Conservation (phyloP, 2,797 vertebrate species). For the Ctenosaura bakeri region DNA sequence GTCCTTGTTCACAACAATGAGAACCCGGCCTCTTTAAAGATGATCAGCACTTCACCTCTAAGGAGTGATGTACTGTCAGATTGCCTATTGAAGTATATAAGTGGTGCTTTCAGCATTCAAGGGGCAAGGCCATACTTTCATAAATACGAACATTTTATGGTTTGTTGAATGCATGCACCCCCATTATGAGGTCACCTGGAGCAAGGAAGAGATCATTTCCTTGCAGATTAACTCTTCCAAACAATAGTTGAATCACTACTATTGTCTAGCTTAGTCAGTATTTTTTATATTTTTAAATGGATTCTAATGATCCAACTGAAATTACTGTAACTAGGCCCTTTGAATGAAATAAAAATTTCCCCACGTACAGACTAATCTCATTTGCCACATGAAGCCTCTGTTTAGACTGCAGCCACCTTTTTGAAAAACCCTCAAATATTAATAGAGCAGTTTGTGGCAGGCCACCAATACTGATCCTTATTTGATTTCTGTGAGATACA, state of each 20-base stretch:
- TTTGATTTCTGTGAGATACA: background rate
- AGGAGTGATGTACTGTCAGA: conserved; percentile 56
- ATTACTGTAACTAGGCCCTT: background rate
- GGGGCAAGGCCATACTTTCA: conserved; percentile 55
- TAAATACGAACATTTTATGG: conserved; percentile 61
- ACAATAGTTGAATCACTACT: conserved; percentile 25
- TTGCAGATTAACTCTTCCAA: conserved; percentile 17
- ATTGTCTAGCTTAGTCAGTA: conserved; percentile 21
- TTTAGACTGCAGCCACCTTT: conserved; percentile 36
- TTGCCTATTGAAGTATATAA: conserved; percentile 64
- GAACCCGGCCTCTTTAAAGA: conserved; percentile 50
- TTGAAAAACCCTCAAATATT: conserved; percentile 23
- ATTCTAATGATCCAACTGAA: conserved; percentile 27
- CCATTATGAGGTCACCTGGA: conserved; percentile 35
- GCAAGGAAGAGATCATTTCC: background rate
- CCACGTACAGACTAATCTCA: background rate
- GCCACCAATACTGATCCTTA: background rate
- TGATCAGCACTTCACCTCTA: conserved; percentile 49
- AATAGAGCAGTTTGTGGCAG: conserved; percentile 23
- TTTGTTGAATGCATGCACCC: conserved; percentile 33
- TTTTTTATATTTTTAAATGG: background rate
- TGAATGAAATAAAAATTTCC: conserved; percentile 10
- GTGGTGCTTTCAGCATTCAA: conserved; percentile 59
- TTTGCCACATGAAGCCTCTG: conserved; percentile 25
- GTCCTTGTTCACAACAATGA: conserved; percentile 54